Percentiles rank a stretch among this genome's conserved stretches.
These are phyloP conservation scores for Drosophila incognita DNA, from an alignment of 2,888 invertebrate species.

Conservation along the genomic window DNA sequence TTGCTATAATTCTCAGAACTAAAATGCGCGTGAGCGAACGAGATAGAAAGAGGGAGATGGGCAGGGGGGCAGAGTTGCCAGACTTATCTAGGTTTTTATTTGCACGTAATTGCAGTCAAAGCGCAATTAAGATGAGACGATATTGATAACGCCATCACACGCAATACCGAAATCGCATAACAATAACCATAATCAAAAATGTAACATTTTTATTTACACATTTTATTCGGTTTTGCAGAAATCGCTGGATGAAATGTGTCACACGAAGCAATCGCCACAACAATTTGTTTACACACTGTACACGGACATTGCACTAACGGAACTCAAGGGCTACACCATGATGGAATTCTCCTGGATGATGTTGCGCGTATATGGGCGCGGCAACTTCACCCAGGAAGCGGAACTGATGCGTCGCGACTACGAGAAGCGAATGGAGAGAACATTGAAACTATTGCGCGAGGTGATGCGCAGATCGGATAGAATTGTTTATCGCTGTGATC, in stretches of 20 bases:
- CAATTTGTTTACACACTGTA: slow-evolving; percentile 93
- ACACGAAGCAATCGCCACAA: slow-evolving; percentile 91
- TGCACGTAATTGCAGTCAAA: no score
- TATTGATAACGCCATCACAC: neutral
- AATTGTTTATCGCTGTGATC: slow-evolving; percentile 92
- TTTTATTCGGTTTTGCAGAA: slow-evolving; percentile 86
- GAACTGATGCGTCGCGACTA: slow-evolving; percentile 89
- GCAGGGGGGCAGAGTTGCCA: no score
- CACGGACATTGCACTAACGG: slow-evolving; percentile 91
- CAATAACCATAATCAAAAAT: neutral
- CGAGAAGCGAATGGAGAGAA: slow-evolving; percentile 88
- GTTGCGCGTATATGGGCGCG: slow-evolving; percentile 90
- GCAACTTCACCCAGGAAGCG: slow-evolving; percentile 91
- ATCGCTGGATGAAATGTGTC: slow-evolving; percentile 89
- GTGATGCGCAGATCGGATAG: slow-evolving; percentile 90
- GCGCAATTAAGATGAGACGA: no score
- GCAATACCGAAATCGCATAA: neutral
- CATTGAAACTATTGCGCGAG: slow-evolving; percentile 88
- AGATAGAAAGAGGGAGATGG: neutral
- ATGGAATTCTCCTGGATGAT: slow-evolving; percentile 96
- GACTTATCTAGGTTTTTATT: no score
- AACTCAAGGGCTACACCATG: slow-evolving; percentile 95
- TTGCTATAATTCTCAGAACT: slow-evolving; percentile 5
- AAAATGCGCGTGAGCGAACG: neutral
- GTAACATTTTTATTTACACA: neutral